These are phyloP conservation scores for Leptonema lineaticorne DNA, from an alignment of 1,140 invertebrate genomes.

Conservation along the genomic window DNA sequence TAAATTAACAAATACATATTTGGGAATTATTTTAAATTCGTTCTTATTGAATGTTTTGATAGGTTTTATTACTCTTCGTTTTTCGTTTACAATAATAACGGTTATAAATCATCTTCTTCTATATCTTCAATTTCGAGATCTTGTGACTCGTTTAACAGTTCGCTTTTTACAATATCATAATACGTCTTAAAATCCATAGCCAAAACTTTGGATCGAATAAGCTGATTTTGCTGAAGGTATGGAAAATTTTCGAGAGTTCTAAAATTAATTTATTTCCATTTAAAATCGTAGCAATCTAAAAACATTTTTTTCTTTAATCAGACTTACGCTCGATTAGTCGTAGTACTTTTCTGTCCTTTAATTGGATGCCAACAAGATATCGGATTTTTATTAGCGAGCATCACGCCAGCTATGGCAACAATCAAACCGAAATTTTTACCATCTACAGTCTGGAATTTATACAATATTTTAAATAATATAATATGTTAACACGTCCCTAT, in stretches of 20 bases:
- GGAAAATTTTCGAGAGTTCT: constrained; percentile 37
- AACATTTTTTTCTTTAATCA: neutral
- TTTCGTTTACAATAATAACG: no score
- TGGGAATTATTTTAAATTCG: neutral
- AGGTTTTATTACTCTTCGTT: no score
- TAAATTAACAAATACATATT: neutral
- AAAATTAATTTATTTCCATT: neutral
- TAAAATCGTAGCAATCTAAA: neutral
- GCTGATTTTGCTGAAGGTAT: constrained; percentile 45
- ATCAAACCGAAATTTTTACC: constrained; percentile 58
- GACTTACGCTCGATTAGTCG: constrained; percentile 52
- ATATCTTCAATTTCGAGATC: constrained; percentile 28
- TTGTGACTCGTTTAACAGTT: neutral
- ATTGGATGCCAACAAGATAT: constrained; percentile 72
- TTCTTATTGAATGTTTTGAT: neutral
- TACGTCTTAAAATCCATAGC: constrained; percentile 53
- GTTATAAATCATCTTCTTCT: constrained; percentile 19
- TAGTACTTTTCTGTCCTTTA: constrained; percentile 57
- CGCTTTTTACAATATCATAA: constrained; percentile 49
- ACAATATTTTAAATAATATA: neutral
- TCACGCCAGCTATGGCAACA: constrained; percentile 64
- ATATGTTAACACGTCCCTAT: no score
- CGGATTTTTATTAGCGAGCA: constrained; percentile 68
- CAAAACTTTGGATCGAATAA: constrained; percentile 52
- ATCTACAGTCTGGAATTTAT: constrained; percentile 55